phyloP scores from a whole-genome alignment of 2,797 vertebrate genomes.

The Ispidina lecontei region DNA sequence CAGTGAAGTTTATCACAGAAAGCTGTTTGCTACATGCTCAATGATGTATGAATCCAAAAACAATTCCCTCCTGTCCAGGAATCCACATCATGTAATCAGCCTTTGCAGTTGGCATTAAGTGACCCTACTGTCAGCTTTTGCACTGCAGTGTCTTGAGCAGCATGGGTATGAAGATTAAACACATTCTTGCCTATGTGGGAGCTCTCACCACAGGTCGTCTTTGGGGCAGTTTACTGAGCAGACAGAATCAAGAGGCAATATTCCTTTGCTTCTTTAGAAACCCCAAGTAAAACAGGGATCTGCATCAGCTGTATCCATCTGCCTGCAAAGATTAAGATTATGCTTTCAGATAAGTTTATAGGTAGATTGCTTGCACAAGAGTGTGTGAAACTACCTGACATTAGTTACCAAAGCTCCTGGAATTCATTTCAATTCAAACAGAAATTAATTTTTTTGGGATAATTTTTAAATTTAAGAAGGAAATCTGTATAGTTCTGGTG shows the following conservation, averaged over 20 bases:
- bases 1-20: constrained; percentile 11
- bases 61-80: neutral
- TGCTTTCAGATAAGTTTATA: neutral
- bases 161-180: neutral
- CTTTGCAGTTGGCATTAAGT: neutral
- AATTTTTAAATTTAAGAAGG: neutral
- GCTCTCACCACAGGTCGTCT: neutral
- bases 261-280: neutral
- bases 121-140: neutral
- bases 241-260: neutral
- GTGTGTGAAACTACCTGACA: neutral
- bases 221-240: neutral
- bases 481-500: neutral
- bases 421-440: neutral
- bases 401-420: neutral
- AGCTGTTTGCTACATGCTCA: neutral
- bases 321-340: neutral
- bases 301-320: neutral
- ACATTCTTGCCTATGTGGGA: neutral
- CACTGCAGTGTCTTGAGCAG: neutral
- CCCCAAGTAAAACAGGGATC: neutral
- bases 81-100: neutral
- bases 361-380: neutral
- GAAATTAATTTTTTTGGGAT: neutral
- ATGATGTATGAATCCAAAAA: constrained; percentile 12